Evolutionary conservation across 2,797 vertebrate species (phyloP).

Genomic region (Halcyon chelicuti): DNA sequence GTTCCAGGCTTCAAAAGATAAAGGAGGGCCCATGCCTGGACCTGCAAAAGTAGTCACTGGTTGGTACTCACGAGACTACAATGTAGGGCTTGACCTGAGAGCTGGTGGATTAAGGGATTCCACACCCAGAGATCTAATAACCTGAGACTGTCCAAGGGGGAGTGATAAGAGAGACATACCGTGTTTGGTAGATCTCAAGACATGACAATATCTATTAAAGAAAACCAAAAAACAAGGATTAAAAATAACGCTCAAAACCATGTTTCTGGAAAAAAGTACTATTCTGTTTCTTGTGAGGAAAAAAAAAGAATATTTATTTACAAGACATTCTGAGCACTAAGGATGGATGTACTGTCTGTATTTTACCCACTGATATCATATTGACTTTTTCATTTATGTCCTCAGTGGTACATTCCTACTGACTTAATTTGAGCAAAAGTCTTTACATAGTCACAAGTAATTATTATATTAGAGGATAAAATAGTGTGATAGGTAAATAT

Average conservation of each 20-base stretch:
- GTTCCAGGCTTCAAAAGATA: conserved; percentile 23
- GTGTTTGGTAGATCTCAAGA: background rate
- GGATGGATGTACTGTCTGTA: background rate
- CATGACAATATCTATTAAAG: background rate
- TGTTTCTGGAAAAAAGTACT: background rate
- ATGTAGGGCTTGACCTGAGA: background rate
- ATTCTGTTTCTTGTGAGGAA: background rate
- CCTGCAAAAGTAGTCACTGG: background rate
- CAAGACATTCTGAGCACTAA: background rate
- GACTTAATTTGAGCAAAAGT: background rate
- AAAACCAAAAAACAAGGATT: background rate
- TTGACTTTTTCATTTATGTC: background rate
- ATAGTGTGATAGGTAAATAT: background rate
- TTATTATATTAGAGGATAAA: background rate
- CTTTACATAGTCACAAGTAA: background rate
- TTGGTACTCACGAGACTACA: background rate
- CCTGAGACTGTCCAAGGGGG: background rate
- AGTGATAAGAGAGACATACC: background rate
- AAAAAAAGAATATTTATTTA: background rate
- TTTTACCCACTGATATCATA: background rate
- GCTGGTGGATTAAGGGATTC: background rate
- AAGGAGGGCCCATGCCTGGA: background rate
- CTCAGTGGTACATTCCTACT: background rate
- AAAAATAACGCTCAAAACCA: background rate
- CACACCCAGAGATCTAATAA: background rate